Percentiles rank a stretch among this genome's conserved stretches.
phyloP scores from a whole-genome alignment of 2,797 vertebrate genomes.

The Spondyliosoma cantharus region DNA sequence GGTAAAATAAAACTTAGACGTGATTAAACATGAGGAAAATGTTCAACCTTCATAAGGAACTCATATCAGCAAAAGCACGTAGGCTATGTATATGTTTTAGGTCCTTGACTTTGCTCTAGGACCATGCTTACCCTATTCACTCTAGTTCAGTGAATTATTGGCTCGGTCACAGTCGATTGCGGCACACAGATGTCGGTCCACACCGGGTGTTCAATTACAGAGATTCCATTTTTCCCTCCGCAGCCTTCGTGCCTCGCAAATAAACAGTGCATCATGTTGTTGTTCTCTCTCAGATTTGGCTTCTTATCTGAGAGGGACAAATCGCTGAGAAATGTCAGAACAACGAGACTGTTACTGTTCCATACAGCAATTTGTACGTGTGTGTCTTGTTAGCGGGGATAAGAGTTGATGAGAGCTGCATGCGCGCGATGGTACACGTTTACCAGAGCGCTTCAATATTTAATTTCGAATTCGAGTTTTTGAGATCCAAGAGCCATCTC shows the following conservation, averaged over 20 bases:
- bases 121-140: too few species aligned
- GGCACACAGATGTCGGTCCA: slow-evolving; percentile 42
- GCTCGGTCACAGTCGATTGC: slow-evolving; percentile 38
- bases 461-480: slow-evolving; percentile 41
- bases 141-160: slow-evolving; percentile 20
- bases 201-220: slow-evolving; percentile 44
- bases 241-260: slow-evolving; percentile 37
- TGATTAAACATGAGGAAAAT: too few species aligned
- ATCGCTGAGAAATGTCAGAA: slow-evolving; percentile 3
- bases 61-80: too few species aligned
- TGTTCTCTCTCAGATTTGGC: slow-evolving; percentile 13
- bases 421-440: not conserved
- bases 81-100: too few species aligned
- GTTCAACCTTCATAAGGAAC: too few species aligned
- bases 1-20: too few species aligned
- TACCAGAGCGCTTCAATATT: slow-evolving; percentile 39
- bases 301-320: not conserved
- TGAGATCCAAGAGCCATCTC: slow-evolving; percentile 35
- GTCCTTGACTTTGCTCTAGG: too few species aligned
- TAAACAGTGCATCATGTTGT: slow-evolving; percentile 12
- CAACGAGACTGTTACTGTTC: not conserved
- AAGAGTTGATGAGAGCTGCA: not conserved
- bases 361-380: not conserved
- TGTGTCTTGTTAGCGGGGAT: slow-evolving; percentile 9
- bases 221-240: slow-evolving; percentile 37